Conservation (phyloP, 2,113 vertebrate species). For the Propithecus coquereli region DNA sequence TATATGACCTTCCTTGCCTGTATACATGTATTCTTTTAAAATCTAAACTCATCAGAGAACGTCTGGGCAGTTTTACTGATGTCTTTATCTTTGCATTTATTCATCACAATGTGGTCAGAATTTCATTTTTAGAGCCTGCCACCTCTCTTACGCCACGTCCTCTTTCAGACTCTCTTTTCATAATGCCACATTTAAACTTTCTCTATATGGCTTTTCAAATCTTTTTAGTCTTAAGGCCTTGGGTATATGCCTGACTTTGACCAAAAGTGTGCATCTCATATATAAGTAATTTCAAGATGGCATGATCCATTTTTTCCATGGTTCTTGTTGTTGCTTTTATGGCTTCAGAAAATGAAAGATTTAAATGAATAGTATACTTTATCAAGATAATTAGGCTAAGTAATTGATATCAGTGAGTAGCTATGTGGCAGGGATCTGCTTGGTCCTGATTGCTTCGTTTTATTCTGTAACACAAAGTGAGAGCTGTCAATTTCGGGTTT, state of each 20-base stretch:
- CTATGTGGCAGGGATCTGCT: slow-evolving; percentile 25
- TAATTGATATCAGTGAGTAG: slow-evolving; percentile 43
- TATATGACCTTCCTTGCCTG: neutral
- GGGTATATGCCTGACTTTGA: neutral
- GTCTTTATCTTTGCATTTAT: neutral
- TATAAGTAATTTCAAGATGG: slow-evolving; percentile 11
- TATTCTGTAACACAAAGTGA: slow-evolving; percentile 29
- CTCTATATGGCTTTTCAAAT: neutral
- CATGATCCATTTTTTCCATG: neutral
- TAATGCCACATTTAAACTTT: neutral
- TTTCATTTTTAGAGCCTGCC: neutral
- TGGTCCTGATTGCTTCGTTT: slow-evolving; percentile 55
- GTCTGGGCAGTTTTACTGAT: neutral
- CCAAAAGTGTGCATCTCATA: neutral
- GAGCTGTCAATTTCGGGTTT: slow-evolving; percentile 49
- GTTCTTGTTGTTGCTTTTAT: slow-evolving; percentile 4
- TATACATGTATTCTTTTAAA: neutral
- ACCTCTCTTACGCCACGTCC: neutral
- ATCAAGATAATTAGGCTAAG: slow-evolving; percentile 52
- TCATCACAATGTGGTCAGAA: neutral
- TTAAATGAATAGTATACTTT: slow-evolving; percentile 23
- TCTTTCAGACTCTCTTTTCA: neutral
- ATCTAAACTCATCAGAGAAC: neutral
- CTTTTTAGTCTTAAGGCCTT: neutral
- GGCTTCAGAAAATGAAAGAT: slow-evolving; percentile 22